Base-by-base conservation (phyloP, 2,888 invertebrate genomes). In the Gari tellinella region DNA sequence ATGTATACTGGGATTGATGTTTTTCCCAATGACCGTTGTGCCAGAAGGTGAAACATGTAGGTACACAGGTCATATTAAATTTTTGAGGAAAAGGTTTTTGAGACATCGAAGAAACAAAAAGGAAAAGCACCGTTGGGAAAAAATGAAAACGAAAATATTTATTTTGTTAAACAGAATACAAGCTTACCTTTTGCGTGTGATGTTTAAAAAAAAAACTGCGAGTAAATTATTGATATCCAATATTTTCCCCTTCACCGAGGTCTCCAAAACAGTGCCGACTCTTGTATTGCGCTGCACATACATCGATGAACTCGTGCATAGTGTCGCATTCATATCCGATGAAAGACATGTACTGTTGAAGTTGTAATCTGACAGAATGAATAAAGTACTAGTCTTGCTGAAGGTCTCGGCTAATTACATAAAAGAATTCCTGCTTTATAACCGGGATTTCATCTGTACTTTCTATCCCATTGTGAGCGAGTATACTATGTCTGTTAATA, bases 281-380 rank as follows among this genome's bases (percentile, higher is more conserved):
- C 41, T 76, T 76, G 48, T 67, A 72, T 26, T 72, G 67, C 8
- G 52, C 25, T 15, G 58, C 52, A 57, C 76, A 76, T 14, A 67
- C 76, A 43, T 72, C 67, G 14, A 40, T 48, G 38, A 60, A 72
- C 52, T 76, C 72, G 21, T 67, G 60, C 46, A 76, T 63, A 1
- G 38, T 52, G 10, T 55, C 14, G 7, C 25, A 14, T 23, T 25
- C n/a, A 37, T 49, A 61, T n/a, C 19, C 46, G 8, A 57, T 43
- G 3, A 17, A 53, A 5, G 52, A 17, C 2, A 73, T 37, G 49
- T 75, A 66, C 12, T 65, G 14, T 15, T 55, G 38, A 45, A 69
- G 49, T 19, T 37, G 10, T 23, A 43, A 38, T 41, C 64, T 61
- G 15, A 56, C 52, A 52, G 41, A 7, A n/a, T 61, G 46, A 14